Conservation (phyloP, 2,888 invertebrate species). For the Platyscelio sp. region DNA sequence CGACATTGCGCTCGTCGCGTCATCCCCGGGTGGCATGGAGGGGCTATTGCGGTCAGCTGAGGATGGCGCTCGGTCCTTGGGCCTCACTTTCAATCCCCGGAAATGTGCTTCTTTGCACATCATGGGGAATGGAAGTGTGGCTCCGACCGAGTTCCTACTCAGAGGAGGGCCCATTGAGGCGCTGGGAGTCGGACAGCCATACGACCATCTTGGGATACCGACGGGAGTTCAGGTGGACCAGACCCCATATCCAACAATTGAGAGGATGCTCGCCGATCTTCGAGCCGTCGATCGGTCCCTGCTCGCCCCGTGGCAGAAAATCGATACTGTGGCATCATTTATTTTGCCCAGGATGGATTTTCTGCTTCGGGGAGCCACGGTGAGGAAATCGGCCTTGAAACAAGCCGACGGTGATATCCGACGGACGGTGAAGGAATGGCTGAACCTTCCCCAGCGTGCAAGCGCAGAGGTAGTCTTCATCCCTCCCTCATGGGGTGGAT, state of each 20-base stretch:
- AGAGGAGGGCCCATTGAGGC: too few species aligned
- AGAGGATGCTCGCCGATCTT: conserved; percentile 27
- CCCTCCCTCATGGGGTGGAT: conserved; percentile 74
- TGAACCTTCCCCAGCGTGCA: conserved; percentile 78
- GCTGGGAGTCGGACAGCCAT: too few species aligned
- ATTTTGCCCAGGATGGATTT: conserved; percentile 76
- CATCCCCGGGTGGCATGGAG: conserved; percentile 66
- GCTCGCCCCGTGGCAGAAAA: conserved; percentile 73
- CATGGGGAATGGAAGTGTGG: conserved; percentile 28
- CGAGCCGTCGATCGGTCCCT: conserved; percentile 43
- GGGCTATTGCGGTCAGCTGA: conserved; percentile 41
- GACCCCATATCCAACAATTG: conserved; percentile 56
- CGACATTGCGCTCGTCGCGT: conserved; percentile 48
- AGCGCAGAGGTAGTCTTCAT: conserved; percentile 77
- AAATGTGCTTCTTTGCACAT: conserved; percentile 77
- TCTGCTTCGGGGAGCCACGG: conserved; percentile 74
- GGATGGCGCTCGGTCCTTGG: conserved; percentile 44
- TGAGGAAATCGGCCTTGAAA: conserved; percentile 72
- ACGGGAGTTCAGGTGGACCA: conserved; percentile 55
- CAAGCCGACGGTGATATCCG: conserved; percentile 74
- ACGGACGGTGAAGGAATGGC: conserved; percentile 73
- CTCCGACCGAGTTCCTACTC: background rate
- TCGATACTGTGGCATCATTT: conserved; percentile 34
- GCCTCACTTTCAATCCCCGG: conserved; percentile 76
- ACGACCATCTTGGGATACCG: conserved; percentile 28